These are phyloP conservation scores for Bovichtus diacanthus DNA, from an alignment of 2,797 vertebrate genomes.

Conservation along the genomic window DNA sequence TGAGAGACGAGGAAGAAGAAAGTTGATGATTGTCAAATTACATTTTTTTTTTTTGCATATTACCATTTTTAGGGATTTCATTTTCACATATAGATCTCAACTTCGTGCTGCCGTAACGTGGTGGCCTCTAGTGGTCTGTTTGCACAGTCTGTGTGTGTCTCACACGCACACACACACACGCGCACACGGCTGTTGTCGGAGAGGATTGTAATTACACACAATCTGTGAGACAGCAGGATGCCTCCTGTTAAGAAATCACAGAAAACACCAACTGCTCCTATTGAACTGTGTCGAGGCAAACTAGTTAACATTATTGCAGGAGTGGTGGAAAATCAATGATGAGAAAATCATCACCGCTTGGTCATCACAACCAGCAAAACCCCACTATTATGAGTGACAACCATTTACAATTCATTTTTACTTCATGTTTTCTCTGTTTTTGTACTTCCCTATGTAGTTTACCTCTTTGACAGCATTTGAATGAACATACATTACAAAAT, in stretches of 20 bases:
- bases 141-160: not conserved
- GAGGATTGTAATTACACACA: conserved; percentile 54
- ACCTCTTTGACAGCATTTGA: too few species aligned
- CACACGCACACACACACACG: conserved; percentile 14
- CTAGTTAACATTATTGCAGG: not conserved
- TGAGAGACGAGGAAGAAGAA: not conserved
- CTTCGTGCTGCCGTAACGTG: not conserved
- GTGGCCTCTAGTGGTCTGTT: not conserved
- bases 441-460: not conserved
- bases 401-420: not conserved
- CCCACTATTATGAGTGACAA: not conserved
- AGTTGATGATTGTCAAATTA: not conserved
- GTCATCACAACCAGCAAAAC: not conserved
- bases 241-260: conserved; percentile 36
- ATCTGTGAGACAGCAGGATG: conserved; percentile 47
- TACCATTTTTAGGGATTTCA: not conserved
- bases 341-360: not conserved
- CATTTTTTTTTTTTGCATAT: too few species aligned
- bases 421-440: not conserved
- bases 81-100: not conserved
- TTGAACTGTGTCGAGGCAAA: not conserved
- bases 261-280: conserved; percentile 39
- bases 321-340: not conserved
- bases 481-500: not conserved
- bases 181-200: not conserved